Evolutionary conservation across 1,140 invertebrate genomes (phyloP), one percentile per base, ranked within the genome.

Genomic region (Paraescarpia echinospica): DNA sequence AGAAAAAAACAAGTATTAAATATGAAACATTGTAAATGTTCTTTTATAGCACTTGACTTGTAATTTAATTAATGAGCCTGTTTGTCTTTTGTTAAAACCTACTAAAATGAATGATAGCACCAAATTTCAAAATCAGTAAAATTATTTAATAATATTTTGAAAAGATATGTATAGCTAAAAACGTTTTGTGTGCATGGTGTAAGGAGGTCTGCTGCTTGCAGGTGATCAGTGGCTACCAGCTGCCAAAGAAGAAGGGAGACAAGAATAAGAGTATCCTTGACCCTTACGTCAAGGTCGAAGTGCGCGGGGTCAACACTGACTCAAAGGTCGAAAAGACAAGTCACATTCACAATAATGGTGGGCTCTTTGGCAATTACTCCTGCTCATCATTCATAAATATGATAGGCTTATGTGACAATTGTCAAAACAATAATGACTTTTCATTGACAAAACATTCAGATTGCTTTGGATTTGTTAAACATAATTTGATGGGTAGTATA

Each of bases 221-320:
- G 94, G 95, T 97, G 12, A 96, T 97, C 90, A 97, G 97, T 95
- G 97, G 97, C 9, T 97, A 97, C 93, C 97, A 97, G 94, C 95
- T 97, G 51, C 97, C 97, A 0, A 97, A 97, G 94, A 96, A 97
- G 35, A 94, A 96, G 92, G 95, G 96, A 89, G 95, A 95, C 31
- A 94, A 95, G 91, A 96, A 96, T 92, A 96, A 96, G 91, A 96
- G 96, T 92, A 94, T 96, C 90, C 96, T 96, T 90, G 96, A 96
- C 94, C 96, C 96, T 18, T 96, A 96, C 94, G 95, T 97, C 33
- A 96, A 96, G 92, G 94, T 97, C 8, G 96, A 97, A 94, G 95
- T 97, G 12, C 94, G 96, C 91, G 97, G 97, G 18, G 96, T 97
- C 91, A 95, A 96, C 0, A 91, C 94, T 33, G 97, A 97, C 94